A percentile compares a stretch with the other conserved stretches of the same genome.
phyloP scores from a whole-genome alignment of 2,888 invertebrate genomes.

The Diarsia rubi region DNA sequence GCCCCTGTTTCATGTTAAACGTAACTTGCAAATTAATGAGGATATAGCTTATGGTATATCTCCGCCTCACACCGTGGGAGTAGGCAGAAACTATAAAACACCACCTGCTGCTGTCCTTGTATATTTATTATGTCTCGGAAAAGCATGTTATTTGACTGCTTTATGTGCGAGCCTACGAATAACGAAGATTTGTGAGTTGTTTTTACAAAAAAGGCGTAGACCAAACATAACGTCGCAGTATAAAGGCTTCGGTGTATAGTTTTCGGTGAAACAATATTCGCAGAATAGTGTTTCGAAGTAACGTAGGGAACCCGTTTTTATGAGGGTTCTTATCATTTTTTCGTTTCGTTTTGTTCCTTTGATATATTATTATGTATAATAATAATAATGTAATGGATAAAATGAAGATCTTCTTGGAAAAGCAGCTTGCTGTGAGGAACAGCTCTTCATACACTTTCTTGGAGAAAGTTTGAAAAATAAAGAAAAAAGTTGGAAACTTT shows the following conservation, averaged over 20 bases:
- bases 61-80: background rate
- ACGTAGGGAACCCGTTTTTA: too few relatives aligned
- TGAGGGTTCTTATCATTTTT: background rate
- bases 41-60: background rate
- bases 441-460: background rate
- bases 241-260: too few relatives aligned
- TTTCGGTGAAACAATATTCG: too few relatives aligned
- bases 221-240: too few relatives aligned
- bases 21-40: background rate
- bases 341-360: background rate
- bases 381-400: background rate
- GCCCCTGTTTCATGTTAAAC: background rate
- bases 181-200: background rate
- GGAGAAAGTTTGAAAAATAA: too few relatives aligned
- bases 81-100: background rate
- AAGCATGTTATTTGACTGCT: background rate
- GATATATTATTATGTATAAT: background rate
- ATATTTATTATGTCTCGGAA: background rate
- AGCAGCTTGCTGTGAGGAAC: background rate
- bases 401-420: background rate
- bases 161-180: background rate
- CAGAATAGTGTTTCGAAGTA: too few relatives aligned
- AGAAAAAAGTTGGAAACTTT: too few relatives aligned
- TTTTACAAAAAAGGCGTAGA: too few relatives aligned
- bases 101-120: background rate